Conservation (phyloP, 2,113 vertebrate species). For the Anoura caudifer region DNA sequence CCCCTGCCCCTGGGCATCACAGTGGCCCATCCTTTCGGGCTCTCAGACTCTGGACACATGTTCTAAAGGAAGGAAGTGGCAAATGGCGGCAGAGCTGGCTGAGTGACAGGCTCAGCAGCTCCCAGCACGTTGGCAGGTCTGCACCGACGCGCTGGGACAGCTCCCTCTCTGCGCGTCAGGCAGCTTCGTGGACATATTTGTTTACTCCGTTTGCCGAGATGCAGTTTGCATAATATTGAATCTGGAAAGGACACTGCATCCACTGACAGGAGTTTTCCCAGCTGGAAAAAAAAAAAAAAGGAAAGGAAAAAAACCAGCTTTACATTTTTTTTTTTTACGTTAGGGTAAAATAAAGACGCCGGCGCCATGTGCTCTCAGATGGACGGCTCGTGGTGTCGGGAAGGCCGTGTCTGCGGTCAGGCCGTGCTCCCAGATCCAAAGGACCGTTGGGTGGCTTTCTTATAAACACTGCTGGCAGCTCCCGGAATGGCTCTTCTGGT, state of each 20-base stretch:
- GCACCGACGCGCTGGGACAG: background rate
- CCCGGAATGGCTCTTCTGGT: slow-evolving; percentile 63
- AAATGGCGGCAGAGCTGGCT: background rate
- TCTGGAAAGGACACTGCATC: slow-evolving; percentile 71
- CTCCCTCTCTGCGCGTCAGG: background rate
- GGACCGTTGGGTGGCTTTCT: slow-evolving; percentile 51
- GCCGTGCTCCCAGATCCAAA: slow-evolving; percentile 25
- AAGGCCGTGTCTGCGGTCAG: slow-evolving; percentile 44
- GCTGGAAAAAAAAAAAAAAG: slow-evolving; percentile 50
- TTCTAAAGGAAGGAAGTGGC: background rate
- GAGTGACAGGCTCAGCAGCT: background rate
- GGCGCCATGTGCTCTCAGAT: background rate
- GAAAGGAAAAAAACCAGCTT: slow-evolving; percentile 27
- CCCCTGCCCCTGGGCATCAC: background rate
- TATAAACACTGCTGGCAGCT: slow-evolving; percentile 64
- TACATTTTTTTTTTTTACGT: slow-evolving; percentile 12
- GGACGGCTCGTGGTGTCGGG: background rate
- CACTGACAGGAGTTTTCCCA: slow-evolving; percentile 67
- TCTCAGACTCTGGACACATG: background rate
- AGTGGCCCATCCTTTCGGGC: background rate
- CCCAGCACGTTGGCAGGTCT: background rate
- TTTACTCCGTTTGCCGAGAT: slow-evolving; percentile 59
- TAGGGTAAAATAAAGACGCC: slow-evolving; percentile 64
- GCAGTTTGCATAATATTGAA: slow-evolving; percentile 76
- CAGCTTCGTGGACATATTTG: slow-evolving; percentile 60